These are phyloP conservation scores for Azorinus chamasolen DNA, from an alignment of 2,888 invertebrate genomes.

Conservation along the genomic window DNA sequence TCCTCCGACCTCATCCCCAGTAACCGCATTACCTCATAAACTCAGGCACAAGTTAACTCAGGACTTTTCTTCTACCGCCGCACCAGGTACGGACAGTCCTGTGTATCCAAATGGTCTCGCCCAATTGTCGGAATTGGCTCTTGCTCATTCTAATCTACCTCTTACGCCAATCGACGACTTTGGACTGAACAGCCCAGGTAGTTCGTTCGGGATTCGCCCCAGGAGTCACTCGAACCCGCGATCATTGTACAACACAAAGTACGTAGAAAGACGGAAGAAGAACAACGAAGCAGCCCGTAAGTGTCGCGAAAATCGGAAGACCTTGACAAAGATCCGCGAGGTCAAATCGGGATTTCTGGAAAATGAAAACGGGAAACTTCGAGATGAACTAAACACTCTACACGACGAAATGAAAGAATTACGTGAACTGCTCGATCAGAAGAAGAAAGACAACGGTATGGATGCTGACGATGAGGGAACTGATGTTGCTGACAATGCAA, in stretches of 20 bases:
- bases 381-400: conserved; percentile 92
- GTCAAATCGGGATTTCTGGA: conserved; percentile 85
- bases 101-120: conserved; percentile 77
- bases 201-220: conserved; percentile 32
- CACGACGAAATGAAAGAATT: conserved; percentile 97
- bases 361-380: conserved; percentile 89
- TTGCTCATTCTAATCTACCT: conserved; percentile 74
- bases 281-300: conserved; percentile 87
- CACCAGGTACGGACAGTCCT: conserved; percentile 34
- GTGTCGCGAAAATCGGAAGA: conserved; percentile 87
- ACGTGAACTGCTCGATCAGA: conserved; percentile 88
- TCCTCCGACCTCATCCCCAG: conserved; percentile 63
- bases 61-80: conserved; percentile 45
- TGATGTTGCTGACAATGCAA: not conserved
- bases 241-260: conserved; percentile 79
- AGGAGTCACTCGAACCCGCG: conserved; percentile 59
- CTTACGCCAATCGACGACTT: conserved; percentile 45
- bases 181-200: conserved; percentile 15
- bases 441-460: conserved; percentile 52
- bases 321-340: conserved; percentile 85
- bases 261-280: conserved; percentile 86
- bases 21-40: conserved; percentile 78
- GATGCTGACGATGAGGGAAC: too few relatives aligned
- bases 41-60: conserved; percentile 77
- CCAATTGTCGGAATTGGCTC: conserved; percentile 80